phyloP scores from a whole-genome alignment of 53 echinoderm and acorn worm genomes.

The Apostichopus leukothele region DNA sequence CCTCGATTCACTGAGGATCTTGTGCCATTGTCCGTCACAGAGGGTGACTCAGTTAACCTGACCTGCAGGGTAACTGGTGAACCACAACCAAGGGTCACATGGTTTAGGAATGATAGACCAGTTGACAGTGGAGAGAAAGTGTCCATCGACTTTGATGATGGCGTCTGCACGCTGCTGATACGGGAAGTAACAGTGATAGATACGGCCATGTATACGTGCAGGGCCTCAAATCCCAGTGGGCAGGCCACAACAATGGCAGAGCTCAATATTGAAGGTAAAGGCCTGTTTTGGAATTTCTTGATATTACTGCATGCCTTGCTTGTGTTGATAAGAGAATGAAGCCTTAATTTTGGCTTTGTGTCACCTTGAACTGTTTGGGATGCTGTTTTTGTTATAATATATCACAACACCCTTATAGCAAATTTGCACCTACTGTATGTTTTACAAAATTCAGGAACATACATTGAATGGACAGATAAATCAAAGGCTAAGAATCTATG shows the following conservation, averaged over 20 bases:
- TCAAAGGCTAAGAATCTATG: too few species aligned
- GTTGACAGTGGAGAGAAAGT: constrained; percentile 66
- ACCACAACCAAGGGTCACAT: constrained; percentile 88
- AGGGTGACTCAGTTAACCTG: constrained; percentile 88
- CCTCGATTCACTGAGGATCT: constrained; percentile 78
- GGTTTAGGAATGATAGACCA: constrained; percentile 83
- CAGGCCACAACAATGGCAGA: constrained; percentile 76
- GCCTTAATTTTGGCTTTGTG: too few species aligned
- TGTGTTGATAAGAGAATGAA: not conserved
- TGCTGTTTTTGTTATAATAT: too few species aligned
- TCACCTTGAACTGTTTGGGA: too few species aligned
- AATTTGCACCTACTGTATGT: too few species aligned
- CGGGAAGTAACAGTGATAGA: constrained; percentile 65
- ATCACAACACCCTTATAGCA: too few species aligned
- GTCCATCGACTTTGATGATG: constrained; percentile 84
- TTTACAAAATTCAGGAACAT: too few species aligned
- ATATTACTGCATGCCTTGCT: constrained; percentile 61
- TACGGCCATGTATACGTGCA: constrained; percentile 75
- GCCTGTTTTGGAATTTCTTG: constrained; percentile 52
- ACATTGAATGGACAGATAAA: too few species aligned
- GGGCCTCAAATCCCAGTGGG: constrained; percentile 81
- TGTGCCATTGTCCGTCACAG: constrained; percentile 57
- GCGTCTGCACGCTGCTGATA: constrained; percentile 80
- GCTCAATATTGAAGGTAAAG: constrained; percentile 92
- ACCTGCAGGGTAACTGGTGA: constrained; percentile 77